These are phyloP conservation scores for Actenoides hombroni DNA, from an alignment of 2,113 vertebrate species.

Conservation along the genomic window DNA sequence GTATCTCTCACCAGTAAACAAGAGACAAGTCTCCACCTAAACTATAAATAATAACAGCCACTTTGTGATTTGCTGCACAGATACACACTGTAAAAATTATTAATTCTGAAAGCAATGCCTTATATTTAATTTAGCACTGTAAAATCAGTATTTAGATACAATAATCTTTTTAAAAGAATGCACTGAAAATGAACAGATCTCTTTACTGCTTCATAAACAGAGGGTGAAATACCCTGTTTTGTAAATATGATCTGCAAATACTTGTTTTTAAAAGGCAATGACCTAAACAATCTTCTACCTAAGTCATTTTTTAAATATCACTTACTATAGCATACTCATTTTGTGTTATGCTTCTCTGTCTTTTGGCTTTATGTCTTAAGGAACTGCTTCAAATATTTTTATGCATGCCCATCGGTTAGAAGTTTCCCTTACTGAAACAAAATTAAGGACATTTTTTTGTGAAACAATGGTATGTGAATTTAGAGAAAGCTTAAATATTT, in stretches of 20 bases:
- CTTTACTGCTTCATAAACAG: neutral
- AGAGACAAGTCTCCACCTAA: neutral
- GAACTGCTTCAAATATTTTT: neutral
- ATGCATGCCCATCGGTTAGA: neutral
- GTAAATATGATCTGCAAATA: neutral
- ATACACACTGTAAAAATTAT: fast-evolving
- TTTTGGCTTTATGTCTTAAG: neutral
- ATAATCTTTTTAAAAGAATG: neutral
- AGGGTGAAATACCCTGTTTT: neutral
- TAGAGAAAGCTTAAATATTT: neutral
- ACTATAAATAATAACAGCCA: neutral
- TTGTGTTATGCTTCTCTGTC: neutral
- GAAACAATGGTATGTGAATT: neutral
- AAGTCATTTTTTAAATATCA: neutral
- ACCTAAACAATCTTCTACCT: neutral
- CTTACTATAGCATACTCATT: neutral
- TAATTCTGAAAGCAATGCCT: neutral
- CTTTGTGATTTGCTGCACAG: neutral
- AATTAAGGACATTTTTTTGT: neutral
- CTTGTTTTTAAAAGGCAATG: neutral
- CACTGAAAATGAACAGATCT: neutral
- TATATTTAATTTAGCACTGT: neutral
- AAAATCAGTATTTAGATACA: neutral
- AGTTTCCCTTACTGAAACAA: neutral
- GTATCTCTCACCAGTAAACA: neutral